phyloP scores from a whole-genome alignment of 2,888 invertebrate species.

The Caenorhabditis sulstoni region DNA sequence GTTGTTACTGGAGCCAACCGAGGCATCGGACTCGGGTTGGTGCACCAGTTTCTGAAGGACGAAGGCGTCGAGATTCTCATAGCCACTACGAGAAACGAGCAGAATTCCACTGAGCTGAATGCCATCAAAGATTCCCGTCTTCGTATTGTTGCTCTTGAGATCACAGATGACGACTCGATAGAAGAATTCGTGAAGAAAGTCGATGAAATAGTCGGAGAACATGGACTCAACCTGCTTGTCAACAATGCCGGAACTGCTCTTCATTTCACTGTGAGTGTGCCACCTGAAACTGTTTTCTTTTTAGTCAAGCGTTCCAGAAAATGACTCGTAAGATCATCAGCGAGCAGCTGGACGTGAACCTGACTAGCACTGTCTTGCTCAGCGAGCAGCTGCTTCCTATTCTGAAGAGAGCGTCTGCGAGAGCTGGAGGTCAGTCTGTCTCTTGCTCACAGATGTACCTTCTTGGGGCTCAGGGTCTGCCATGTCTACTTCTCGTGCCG shows the following conservation, averaged over 20 bases:
- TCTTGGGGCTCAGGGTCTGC: neutral
- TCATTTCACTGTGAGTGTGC: neutral
- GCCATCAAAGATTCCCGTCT: too few species aligned
- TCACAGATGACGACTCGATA: conserved; percentile 3
- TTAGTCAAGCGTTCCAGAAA: neutral
- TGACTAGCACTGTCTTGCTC: conserved; percentile 2
- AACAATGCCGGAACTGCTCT: conserved; percentile 27
- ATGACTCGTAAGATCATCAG: neutral
- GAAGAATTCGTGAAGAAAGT: neutral
- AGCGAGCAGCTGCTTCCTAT: conserved; percentile 11
- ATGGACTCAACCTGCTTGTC: conserved; percentile 15
- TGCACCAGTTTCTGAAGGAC: too few species aligned
- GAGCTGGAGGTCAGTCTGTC: neutral
- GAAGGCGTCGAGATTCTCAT: too few species aligned
- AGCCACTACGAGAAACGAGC: too few species aligned
- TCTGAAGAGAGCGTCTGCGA: neutral
- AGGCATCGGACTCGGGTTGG: too few species aligned
- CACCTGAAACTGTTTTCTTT: neutral
- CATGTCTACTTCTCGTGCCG: conserved; percentile 7
- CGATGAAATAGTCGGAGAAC: conserved; percentile 6
- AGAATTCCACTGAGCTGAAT: too few species aligned
- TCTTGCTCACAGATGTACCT: too few species aligned
- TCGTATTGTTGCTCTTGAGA: too few species aligned
- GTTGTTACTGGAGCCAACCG: too few species aligned
- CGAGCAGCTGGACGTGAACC: conserved; percentile 10